These are phyloP conservation scores for Gryllus longicercus DNA, from an alignment of 2,888 invertebrate genomes.

Conservation along the genomic window DNA sequence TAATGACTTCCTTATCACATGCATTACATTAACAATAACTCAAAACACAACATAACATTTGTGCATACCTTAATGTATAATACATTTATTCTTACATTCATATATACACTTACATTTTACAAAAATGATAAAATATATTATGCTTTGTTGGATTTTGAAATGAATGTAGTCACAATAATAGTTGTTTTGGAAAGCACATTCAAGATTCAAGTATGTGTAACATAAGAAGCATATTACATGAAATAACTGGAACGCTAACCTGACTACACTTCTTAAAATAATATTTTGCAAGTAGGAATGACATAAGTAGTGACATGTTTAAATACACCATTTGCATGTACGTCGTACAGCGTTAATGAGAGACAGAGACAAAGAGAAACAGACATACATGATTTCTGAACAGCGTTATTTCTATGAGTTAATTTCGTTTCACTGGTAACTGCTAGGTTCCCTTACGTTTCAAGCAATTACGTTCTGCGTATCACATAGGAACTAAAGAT, in stretches of 20 bases:
- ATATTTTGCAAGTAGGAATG: background rate
- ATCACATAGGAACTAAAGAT: slow-evolving; percentile 17
- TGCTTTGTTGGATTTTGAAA: background rate
- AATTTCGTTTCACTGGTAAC: background rate
- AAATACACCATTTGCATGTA: no score
- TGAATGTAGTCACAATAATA: no score
- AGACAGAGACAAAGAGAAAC: background rate
- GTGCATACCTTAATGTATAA: background rate
- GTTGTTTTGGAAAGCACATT: no score
- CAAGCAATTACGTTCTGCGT: background rate
- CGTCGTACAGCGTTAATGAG: background rate
- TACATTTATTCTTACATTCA: background rate
- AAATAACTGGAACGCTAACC: background rate
- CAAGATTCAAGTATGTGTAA: no score
- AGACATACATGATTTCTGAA: background rate
- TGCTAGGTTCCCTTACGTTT: slow-evolving; percentile 5
- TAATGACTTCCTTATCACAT: background rate
- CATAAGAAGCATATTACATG: background rate
- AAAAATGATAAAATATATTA: slow-evolving; percentile 11
- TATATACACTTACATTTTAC: slow-evolving; percentile 2
- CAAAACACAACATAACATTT: background rate
- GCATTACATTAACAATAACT: background rate
- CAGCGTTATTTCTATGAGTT: background rate
- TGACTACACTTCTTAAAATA: background rate
- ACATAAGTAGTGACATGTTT: no score